phyloP scores from a whole-genome alignment of 2,797 vertebrate genomes.

The Ispidina picta region DNA sequence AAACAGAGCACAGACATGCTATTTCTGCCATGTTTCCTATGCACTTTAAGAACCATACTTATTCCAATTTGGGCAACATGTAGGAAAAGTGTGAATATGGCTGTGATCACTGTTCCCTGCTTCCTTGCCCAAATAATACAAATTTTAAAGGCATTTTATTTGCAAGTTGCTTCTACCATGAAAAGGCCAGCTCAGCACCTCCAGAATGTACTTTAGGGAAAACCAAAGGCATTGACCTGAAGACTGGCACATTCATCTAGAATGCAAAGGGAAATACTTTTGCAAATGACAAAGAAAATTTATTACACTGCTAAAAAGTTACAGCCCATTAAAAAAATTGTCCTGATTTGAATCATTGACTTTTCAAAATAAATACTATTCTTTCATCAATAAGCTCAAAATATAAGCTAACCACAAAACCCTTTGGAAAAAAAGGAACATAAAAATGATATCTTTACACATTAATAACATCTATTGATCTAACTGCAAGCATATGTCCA shows the following conservation, averaged over 20 bases:
- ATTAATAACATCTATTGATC: conserved; percentile 69
- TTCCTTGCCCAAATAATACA: background rate
- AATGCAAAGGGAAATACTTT: conserved; percentile 30
- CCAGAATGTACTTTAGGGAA: conserved; percentile 22
- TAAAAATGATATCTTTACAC: conserved; percentile 58
- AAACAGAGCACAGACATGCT: background rate
- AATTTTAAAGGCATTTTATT: background rate
- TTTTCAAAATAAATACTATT: conserved; percentile 62
- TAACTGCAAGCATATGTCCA: conserved; percentile 25
- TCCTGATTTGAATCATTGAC: conserved; percentile 58
- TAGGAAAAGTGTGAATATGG: background rate
- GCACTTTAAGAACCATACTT: background rate
- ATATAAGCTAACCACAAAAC: conserved; percentile 58
- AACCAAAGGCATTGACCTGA: conserved; percentile 14
- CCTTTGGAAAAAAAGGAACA: conserved; percentile 40
- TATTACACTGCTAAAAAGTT: conserved; percentile 31
- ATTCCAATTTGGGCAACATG: background rate
- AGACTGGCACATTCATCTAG: conserved; percentile 15
- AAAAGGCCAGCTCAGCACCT: background rate
- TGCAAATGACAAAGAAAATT: conserved; percentile 30
- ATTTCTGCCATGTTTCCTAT: background rate
- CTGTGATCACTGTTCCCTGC: background rate
- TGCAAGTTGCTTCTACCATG: background rate
- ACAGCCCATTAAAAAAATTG: conserved; percentile 51
- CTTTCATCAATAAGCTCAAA: conserved; percentile 66